phyloP scores from a whole-genome alignment of 2,113 vertebrate species.

The Cyprinodon tularosa region DNA sequence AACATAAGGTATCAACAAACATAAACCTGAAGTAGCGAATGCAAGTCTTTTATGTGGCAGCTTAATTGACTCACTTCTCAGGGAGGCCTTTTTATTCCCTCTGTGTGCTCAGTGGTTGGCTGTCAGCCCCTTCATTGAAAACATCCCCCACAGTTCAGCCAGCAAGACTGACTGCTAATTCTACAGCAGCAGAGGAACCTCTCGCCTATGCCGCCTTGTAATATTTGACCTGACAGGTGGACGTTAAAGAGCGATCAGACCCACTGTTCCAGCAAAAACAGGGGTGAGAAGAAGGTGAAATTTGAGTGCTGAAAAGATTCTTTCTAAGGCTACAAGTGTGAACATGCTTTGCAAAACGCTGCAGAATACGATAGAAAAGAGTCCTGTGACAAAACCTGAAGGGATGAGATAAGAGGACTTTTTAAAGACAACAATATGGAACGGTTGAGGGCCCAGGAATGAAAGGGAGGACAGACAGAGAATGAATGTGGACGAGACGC shows the following conservation, averaged over 20 bases:
- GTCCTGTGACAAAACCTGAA: background rate
- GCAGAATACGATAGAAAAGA: background rate
- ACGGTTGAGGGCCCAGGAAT: conserved; percentile 21
- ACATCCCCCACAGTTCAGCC: conserved; percentile 9
- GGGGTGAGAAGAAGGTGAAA: background rate
- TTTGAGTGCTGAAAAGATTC: conserved; percentile 10
- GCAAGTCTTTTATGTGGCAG: conserved; percentile 5
- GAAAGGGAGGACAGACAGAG: conserved; percentile 27
- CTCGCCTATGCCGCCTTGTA: background rate
- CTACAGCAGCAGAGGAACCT: conserved; percentile 26
- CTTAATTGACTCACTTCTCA: conserved; percentile 37
- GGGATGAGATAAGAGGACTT: conserved; percentile 13
- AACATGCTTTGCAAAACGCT: background rate
- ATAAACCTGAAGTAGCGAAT: conserved; percentile 5
- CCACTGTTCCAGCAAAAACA: background rate
- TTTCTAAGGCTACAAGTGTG: background rate
- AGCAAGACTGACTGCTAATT: conserved; percentile 52
- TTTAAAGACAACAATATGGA: conserved; percentile 21
- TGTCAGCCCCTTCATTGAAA: conserved; percentile 17
- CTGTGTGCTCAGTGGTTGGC: conserved; percentile 34
- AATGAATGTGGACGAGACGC: conserved; percentile 30
- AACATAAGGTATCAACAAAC: background rate
- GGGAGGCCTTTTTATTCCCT: conserved; percentile 15
- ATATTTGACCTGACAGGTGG: background rate
- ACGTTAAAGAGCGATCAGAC: conserved; percentile 4